Conservation (phyloP, 2,888 invertebrate species). For the Andrena marginata region DNA sequence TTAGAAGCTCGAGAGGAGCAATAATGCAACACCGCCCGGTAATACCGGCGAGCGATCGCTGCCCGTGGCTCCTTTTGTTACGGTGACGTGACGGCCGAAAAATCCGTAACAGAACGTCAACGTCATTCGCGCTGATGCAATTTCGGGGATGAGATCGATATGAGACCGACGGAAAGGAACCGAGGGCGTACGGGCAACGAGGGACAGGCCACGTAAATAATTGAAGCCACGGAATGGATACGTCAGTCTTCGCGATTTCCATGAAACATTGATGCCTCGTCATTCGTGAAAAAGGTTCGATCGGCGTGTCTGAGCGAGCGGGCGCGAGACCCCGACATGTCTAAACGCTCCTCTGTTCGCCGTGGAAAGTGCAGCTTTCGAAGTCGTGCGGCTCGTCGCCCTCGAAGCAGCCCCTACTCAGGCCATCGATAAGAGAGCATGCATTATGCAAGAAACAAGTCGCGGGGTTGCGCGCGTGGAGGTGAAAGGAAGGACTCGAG, state of each 20-base stretch:
- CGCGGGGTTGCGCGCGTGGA: slow-evolving; percentile 28
- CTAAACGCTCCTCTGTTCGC: slow-evolving; percentile 19
- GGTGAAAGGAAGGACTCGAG: not conserved
- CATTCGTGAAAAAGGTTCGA: slow-evolving; percentile 49
- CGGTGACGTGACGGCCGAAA: not conserved
- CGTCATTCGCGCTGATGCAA: slow-evolving; percentile 42
- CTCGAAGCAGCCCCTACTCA: slow-evolving; percentile 28
- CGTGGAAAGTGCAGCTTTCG: slow-evolving; percentile 38
- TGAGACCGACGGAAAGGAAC: slow-evolving; percentile 42
- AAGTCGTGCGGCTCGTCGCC: slow-evolving; percentile 29
- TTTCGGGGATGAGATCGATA: slow-evolving; percentile 55
- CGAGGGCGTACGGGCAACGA: slow-evolving; percentile 18
- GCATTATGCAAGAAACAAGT: slow-evolving; percentile 72
- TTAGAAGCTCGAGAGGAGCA: slow-evolving; percentile 13
- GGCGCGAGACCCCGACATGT: not conserved
- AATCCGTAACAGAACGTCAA: slow-evolving; percentile 34
- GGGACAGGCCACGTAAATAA: slow-evolving; percentile 59
- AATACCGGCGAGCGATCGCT: not conserved
- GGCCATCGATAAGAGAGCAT: slow-evolving; percentile 62
- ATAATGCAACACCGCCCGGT: slow-evolving; percentile 15
- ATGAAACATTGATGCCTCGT: slow-evolving; percentile 68
- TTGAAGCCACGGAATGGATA: slow-evolving; percentile 69
- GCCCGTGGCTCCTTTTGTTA: not conserved
- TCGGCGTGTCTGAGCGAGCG: slow-evolving; percentile 9
- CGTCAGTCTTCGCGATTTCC: slow-evolving; percentile 69